Percentiles rank a stretch among this genome's conserved stretches.
phyloP scores from a whole-genome alignment of 92 coral and sea anemone genomes.

The Paramuricea clavata region DNA sequence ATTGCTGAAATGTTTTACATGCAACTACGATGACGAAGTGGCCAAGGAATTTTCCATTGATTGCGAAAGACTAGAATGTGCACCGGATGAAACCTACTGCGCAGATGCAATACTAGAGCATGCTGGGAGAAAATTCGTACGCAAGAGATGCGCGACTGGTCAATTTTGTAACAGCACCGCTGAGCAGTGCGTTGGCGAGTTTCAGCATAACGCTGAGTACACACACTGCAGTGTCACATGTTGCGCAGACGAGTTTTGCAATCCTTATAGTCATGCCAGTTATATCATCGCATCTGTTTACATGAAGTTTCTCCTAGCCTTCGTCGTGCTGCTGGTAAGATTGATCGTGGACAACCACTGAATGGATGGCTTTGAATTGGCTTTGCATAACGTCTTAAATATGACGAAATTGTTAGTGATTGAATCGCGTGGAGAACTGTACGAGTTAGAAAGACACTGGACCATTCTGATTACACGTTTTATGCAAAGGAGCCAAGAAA shows the following conservation, averaged over 20 bases:
- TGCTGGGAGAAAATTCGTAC: not conserved
- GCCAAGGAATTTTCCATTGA: conserved; percentile 16
- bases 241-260: not conserved
- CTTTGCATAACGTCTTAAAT: too few species aligned
- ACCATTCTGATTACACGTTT: too few species aligned
- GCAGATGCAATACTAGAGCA: conserved; percentile 25
- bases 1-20: not conserved
- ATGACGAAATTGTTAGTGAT: too few species aligned
- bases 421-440: too few species aligned
- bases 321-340: not conserved
- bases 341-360: not conserved
- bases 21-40: not conserved
- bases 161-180: conserved; percentile 19
- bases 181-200: not conserved
- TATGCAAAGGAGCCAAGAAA: too few species aligned
- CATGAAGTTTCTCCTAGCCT: not conserved
- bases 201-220: conserved; percentile 14
- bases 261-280: conserved; percentile 10
- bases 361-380: too few species aligned
- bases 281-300: not conserved
- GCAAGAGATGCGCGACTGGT: conserved; percentile 18
- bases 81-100: not conserved
- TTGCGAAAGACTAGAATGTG: not conserved
- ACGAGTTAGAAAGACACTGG: too few species aligned
- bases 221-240: not conserved